Evolutionary conservation across 2,888 invertebrate genomes (phyloP), one percentile per base, ranked within the genome.

Genomic region (Platycheirus rosarum): DNA sequence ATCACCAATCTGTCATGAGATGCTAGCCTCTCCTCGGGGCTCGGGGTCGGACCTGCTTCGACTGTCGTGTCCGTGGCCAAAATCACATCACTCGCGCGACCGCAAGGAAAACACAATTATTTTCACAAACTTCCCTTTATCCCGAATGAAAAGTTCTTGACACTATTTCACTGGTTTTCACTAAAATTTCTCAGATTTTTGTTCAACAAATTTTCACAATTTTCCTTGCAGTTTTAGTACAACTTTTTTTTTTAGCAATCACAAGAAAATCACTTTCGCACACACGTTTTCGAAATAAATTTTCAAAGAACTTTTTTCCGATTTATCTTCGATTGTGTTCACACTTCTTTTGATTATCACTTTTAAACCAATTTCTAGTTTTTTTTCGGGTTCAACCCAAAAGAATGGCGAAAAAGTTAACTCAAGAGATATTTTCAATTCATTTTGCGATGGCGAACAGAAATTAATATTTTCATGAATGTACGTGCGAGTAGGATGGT

Each of bases 371-470:
- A 69, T 23, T 65, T 46, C 46, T 7, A 18, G 40, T 55, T 60
- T 60, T 16, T 73, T 79, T 16, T 37, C 20, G 74, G 63, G 73
- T n/a, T 68, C 70, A 60, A 71, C 69, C 66, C 66, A 55, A 60
- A 26, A 20, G 62, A 69, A 26, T 26, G 26, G 14, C 32, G 57
- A 73, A 60, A 53, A 35, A 40, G 13, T 53, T 48, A 35, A 60
- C 60, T 60, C 29, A 7, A 23, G 23, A 20, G 14, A 49, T 42
- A 70, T 60, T 75, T 76, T 77, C 66, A 76, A 49, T 68, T 62
- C 65, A 60, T 76, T 71, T 77, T 71, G 55, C 68, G 71, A 77
- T 82, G 82, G 82, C 82, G 76, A 80, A 66, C 57, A 63, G 29
- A 60, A 6, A 29, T 66, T 49, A 44, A 60, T 69, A 46, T 66